Conservation (phyloP, 2,888 invertebrate genomes). For the Bellardia pandia region DNA sequence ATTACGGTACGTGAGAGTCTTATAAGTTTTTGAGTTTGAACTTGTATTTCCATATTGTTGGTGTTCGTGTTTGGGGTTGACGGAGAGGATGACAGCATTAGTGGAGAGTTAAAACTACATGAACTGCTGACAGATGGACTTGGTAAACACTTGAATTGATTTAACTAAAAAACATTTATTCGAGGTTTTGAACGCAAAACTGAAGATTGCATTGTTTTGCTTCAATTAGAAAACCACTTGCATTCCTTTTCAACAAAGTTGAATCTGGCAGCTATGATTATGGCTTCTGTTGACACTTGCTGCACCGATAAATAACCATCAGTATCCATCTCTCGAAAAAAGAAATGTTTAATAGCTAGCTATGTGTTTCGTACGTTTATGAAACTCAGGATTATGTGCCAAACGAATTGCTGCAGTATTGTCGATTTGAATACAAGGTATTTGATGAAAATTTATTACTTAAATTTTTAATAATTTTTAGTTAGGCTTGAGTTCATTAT, state of each 20-base stretch:
- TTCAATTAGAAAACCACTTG: background rate
- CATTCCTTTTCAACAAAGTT: constrained; percentile 48
- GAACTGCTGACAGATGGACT: constrained; percentile 61
- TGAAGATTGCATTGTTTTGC: constrained; percentile 67
- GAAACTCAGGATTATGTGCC: too few species aligned
- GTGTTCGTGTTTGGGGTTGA: constrained; percentile 2
- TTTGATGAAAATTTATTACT: too few species aligned
- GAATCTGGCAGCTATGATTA: too few species aligned
- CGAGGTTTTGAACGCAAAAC: constrained; percentile 68
- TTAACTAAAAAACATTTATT: constrained; percentile 66
- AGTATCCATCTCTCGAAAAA: too few species aligned
- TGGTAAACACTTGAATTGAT: constrained; percentile 68
- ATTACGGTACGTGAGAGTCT: constrained; percentile 84
- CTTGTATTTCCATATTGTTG: constrained; percentile 78
- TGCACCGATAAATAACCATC: too few species aligned
- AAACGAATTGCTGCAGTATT: too few species aligned
- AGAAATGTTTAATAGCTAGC: too few species aligned
- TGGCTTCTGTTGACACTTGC: too few species aligned
- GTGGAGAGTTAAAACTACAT: constrained; percentile 69
- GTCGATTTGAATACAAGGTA: too few species aligned
- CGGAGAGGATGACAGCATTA: constrained; percentile 43
- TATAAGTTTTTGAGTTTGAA: constrained; percentile 79
- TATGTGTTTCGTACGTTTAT: too few species aligned
- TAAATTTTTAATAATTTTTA: too few species aligned
- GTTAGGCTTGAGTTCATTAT: too few species aligned